Evolutionary conservation across 2,797 vertebrate genomes (phyloP).

Genomic region (Scleropages formosus): DNA sequence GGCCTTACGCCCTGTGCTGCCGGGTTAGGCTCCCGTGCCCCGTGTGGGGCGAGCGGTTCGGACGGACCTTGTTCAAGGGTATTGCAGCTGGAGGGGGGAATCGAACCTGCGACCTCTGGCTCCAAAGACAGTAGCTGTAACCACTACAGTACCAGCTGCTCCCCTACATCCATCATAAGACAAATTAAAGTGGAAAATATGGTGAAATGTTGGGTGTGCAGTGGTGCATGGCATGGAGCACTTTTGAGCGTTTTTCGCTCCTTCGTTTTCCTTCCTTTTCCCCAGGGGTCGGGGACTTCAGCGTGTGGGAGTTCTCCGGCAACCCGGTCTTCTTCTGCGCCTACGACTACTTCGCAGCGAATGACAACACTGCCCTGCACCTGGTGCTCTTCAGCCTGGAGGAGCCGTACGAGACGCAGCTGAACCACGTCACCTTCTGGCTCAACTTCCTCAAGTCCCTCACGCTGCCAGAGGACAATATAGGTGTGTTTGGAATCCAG

Average conservation of each 20-base stretch:
- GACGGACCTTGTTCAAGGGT: too few relatives aligned
- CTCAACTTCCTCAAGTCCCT: conserved; percentile 91
- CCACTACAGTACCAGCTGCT: too few relatives aligned
- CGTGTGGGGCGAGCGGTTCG: too few relatives aligned
- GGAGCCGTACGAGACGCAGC: conserved; percentile 92
- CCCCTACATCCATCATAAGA: too few relatives aligned
- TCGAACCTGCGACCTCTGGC: too few relatives aligned
- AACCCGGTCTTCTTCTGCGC: conserved; percentile 93
- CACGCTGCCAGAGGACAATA: conserved; percentile 80
- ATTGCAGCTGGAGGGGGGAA: too few relatives aligned
- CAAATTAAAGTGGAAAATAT: too few relatives aligned
- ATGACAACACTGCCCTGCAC: conserved; percentile 86
- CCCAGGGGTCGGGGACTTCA: conserved; percentile 92
- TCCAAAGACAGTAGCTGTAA: too few relatives aligned
- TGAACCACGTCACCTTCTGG: conserved; percentile 96
- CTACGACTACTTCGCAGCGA: conserved; percentile 93
- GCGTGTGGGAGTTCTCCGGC: conserved; percentile 95
- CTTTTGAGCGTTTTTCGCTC: not conserved
- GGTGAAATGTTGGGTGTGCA: not conserved
- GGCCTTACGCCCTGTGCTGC: too few relatives aligned
- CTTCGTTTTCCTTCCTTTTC: conserved; percentile 12
- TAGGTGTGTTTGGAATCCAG: conserved; percentile 68
- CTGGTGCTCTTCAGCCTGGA: conserved; percentile 91
- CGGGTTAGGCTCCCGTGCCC: too few relatives aligned
- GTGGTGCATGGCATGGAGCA: not conserved